Evolutionary conservation across 1,140 invertebrate species (phyloP).

Genomic region (Pentalonia nigronervosa): DNA sequence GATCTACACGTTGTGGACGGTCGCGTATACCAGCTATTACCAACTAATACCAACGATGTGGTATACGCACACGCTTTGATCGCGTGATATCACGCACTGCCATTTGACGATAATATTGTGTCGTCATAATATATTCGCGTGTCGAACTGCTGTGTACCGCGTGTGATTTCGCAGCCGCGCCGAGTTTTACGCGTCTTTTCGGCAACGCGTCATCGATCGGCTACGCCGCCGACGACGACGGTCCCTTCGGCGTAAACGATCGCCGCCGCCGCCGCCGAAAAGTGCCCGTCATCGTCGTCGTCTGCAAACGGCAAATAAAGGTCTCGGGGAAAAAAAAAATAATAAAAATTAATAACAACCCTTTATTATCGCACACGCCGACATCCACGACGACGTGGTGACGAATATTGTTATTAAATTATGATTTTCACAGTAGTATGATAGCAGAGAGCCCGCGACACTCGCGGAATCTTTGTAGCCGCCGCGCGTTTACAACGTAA

Average conservation of each 20-base stretch:
- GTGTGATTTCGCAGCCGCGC: background rate
- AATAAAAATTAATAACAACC: background rate
- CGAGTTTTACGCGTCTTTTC: slow-evolving; percentile 26
- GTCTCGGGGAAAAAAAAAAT: background rate
- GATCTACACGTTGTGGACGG: no score
- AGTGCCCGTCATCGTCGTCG: background rate
- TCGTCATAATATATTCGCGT: no score
- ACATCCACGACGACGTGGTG: background rate
- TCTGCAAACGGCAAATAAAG: background rate
- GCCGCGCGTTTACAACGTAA: background rate
- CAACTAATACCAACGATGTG: no score
- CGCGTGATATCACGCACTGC: no score
- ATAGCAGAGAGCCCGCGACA: background rate
- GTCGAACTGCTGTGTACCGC: background rate
- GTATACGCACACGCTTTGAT: no score
- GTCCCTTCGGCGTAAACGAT: background rate
- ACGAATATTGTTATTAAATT: background rate
- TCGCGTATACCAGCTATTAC: no score
- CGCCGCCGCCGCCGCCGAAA: background rate
- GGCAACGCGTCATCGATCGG: slow-evolving; percentile 44
- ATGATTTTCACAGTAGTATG: no score
- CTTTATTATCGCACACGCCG: background rate
- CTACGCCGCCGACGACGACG: background rate
- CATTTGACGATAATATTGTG: no score
- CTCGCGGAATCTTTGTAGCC: background rate